Evolutionary conservation across 1,140 invertebrate species (phyloP), one percentile per base, ranked within the genome.

Genomic region (Ladona fulva): DNA sequence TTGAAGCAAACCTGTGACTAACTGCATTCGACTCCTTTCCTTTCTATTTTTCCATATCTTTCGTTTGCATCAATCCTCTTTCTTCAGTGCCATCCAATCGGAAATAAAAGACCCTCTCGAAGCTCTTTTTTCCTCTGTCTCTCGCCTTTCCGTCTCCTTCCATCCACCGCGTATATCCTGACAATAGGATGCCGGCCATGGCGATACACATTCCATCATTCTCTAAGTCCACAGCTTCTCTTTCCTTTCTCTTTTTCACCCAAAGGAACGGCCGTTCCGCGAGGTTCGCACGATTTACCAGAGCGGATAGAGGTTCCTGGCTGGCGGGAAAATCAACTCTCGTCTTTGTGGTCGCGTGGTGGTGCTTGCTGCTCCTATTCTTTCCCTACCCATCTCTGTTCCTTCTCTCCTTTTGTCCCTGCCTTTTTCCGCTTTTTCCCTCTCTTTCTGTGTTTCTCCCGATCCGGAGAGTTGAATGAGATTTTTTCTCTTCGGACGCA

Each of bases 221-320:
- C 29, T 37, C 29, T 37, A 37, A 37, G 29, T 37, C 29, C 29
- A 37, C 29, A 37, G 1, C 29, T 37, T 37, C 8, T n/a, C n/a
- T n/a, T n/a, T n/a, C n/a, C 29, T 8, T 37, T 37, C 29, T 37
- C 29, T 37, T 37, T 37, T 37, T 37, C 29, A 37, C 29, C 29
- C 29, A 1, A 37, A 37, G 29, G 29, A 37, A 37, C 1, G 29
- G 1, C 29, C 29, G 29, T 6, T 3, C n/a, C n/a, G 52, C n/a
- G n/a, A 22, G 52, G n/a, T 66, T 66, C 52, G 52, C 52, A 66
- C 52, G 52, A 66, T 66, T 66, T 66, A 66, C 52, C 29, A 66
- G n/a, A 66, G 52, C 16, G 52, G 52, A 66, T 19, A 22, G 52
- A 37, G 29, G n/a, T 66, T 66, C 52, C 52, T 19, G 52, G 52